These are phyloP conservation scores for Myotis brandtii DNA, from an alignment of 2,113 vertebrate species.

Conservation along the genomic window DNA sequence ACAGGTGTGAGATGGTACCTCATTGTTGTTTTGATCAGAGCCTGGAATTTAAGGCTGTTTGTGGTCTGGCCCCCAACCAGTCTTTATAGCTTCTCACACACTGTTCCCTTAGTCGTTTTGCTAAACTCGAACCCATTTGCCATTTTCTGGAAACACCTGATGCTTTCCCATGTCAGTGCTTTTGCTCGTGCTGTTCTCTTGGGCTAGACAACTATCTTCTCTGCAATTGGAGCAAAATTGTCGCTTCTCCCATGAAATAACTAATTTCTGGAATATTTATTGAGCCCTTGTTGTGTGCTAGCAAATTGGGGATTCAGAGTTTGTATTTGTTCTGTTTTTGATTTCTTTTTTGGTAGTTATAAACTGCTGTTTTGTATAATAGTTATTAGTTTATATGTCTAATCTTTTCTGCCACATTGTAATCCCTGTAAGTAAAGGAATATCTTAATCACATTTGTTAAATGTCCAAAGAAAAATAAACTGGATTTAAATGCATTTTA, in stretches of 20 bases:
- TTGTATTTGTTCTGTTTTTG: background rate
- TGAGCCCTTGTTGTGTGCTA: background rate
- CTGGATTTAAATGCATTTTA: background rate
- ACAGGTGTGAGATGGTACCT: too few species aligned
- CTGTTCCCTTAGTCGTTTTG: background rate
- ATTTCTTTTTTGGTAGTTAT: background rate
- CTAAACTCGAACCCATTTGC: background rate
- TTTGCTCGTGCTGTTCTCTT: background rate
- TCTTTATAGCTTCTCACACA: background rate
- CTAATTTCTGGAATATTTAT: background rate
- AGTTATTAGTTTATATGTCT: background rate
- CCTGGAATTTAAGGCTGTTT: background rate
- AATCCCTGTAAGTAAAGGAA: slow-evolving; percentile 34
- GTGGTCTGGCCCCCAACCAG: background rate
- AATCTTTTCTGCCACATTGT: background rate
- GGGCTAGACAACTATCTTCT: background rate
- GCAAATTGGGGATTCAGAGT: background rate
- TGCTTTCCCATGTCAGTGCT: background rate
- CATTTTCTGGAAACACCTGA: background rate
- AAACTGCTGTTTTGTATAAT: background rate
- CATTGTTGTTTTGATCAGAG: too few species aligned
- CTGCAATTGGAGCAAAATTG: background rate
- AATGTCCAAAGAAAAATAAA: background rate
- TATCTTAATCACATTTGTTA: slow-evolving; percentile 18
- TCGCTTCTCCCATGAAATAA: background rate